phyloP scores from a whole-genome alignment of 2,797 vertebrate genomes.

The Chrysolophus pictus region DNA sequence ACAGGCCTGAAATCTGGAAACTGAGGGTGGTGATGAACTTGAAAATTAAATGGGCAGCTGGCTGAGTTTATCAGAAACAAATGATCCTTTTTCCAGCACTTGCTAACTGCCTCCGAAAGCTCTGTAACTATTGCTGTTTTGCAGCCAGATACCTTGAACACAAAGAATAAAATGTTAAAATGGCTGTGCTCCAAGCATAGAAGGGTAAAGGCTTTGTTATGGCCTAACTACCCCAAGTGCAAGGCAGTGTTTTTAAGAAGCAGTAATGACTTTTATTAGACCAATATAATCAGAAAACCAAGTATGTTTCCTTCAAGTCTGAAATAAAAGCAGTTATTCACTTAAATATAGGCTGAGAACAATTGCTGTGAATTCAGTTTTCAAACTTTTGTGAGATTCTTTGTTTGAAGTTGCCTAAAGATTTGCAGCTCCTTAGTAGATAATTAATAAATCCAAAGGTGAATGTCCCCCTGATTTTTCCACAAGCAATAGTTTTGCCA shows the following conservation, averaged over 20 bases:
- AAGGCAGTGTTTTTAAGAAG: not conserved
- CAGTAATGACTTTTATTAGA: not conserved
- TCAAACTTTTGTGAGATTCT: not conserved
- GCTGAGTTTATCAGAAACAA: slow-evolving; percentile 27
- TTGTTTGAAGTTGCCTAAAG: not conserved
- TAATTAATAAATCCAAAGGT: not conserved
- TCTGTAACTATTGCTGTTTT: not conserved
- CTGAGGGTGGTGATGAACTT: slow-evolving; percentile 30
- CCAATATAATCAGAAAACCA: not conserved
- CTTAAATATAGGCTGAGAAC: not conserved
- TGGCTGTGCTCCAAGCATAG: not conserved
- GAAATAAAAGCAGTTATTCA: not conserved
- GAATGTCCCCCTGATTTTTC: not conserved
- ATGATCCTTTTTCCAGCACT: not conserved
- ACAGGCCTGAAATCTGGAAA: slow-evolving; percentile 54
- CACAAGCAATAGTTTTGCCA: not conserved
- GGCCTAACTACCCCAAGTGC: not conserved
- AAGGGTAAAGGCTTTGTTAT: not conserved
- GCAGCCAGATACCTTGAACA: not conserved
- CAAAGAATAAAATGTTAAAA: slow-evolving; percentile 2
- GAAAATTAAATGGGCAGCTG: slow-evolving; percentile 58
- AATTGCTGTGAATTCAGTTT: slow-evolving; percentile 28
- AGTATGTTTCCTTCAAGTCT: not conserved
- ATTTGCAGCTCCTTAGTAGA: not conserved
- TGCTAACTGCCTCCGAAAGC: not conserved